Evolutionary conservation across 1,140 invertebrate species (phyloP).

Genomic region (Macrosteles quadrilineatus): DNA sequence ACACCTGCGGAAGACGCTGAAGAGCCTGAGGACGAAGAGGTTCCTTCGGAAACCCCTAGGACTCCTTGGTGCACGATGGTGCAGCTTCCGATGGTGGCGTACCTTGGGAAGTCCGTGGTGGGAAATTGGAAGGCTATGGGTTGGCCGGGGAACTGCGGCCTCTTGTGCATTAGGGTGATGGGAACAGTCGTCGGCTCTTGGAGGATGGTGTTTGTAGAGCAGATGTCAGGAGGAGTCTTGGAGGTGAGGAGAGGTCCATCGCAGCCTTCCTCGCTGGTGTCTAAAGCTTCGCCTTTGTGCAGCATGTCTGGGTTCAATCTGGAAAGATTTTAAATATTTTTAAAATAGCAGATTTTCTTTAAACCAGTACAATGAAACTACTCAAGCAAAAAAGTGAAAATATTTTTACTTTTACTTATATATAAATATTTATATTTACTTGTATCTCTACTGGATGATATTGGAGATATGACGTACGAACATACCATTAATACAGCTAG

Average conservation of each 20-base stretch:
- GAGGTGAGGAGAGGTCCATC: constrained; percentile 35
- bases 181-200: constrained; percentile 51
- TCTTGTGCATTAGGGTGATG: constrained; percentile 53
- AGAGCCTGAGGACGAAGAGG: constrained; percentile 3
- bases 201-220: constrained; percentile 29
- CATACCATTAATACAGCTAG: no score
- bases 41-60: constrained; percentile 26
- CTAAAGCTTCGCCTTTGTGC: constrained; percentile 26
- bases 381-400: no score
- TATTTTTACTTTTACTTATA: no score
- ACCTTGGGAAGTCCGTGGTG: constrained; percentile 10
- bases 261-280: constrained; percentile 38
- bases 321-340: no score
- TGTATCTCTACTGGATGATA: no score
- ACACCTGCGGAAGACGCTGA: constrained; percentile 9
- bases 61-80: constrained; percentile 31
- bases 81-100: constrained; percentile 22
- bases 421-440: no score
- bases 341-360: no score
- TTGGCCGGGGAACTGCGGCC: background rate
- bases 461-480: no score
- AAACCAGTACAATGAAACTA: no score
- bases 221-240: constrained; percentile 36
- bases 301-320: constrained; percentile 3
- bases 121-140: constrained; percentile 1